These are phyloP conservation scores for Drosophila murphyi DNA, from an alignment of 1,140 invertebrate species.

Conservation along the genomic window DNA sequence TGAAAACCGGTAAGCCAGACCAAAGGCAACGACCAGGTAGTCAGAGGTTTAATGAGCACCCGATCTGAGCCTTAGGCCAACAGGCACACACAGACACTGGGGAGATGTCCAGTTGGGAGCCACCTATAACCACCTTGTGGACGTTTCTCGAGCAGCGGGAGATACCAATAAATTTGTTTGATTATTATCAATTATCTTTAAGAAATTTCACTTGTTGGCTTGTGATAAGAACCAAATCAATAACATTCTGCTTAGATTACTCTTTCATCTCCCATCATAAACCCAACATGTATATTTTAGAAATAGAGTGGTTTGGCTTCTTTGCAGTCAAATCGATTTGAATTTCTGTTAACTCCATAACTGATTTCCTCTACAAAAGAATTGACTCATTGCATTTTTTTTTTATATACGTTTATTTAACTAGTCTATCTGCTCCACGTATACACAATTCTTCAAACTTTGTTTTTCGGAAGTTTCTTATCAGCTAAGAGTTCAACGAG, in stretches of 20 bases:
- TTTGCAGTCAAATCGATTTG: too few species aligned
- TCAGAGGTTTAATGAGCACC: constrained; percentile 50
- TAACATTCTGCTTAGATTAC: too few species aligned
- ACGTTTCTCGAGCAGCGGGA: too few species aligned
- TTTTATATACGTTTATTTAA: neutral
- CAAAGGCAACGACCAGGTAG: constrained; percentile 54
- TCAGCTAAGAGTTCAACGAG: constrained; percentile 30
- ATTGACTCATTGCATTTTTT: neutral
- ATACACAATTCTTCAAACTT: neutral
- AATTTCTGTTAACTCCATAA: too few species aligned
- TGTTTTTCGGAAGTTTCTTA: constrained; percentile 20
- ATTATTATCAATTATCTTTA: too few species aligned
- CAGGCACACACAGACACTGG: constrained; percentile 14
- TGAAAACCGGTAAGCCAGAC: constrained; percentile 74
- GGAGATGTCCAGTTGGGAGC: constrained; percentile 28
- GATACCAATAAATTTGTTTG: too few species aligned
- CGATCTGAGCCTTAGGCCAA: constrained; percentile 39
- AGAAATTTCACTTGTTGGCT: too few species aligned
- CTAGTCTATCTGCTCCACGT: neutral
- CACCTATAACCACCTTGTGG: constrained; percentile 2
- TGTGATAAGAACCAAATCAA: too few species aligned
- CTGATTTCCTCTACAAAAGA: neutral
- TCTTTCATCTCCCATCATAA: too few species aligned
- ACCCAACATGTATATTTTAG: too few species aligned
- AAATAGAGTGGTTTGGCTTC: too few species aligned